These are phyloP conservation scores for Pseudotriccus pelzelni DNA, from an alignment of 2,797 vertebrate genomes.

Conservation along the genomic window DNA sequence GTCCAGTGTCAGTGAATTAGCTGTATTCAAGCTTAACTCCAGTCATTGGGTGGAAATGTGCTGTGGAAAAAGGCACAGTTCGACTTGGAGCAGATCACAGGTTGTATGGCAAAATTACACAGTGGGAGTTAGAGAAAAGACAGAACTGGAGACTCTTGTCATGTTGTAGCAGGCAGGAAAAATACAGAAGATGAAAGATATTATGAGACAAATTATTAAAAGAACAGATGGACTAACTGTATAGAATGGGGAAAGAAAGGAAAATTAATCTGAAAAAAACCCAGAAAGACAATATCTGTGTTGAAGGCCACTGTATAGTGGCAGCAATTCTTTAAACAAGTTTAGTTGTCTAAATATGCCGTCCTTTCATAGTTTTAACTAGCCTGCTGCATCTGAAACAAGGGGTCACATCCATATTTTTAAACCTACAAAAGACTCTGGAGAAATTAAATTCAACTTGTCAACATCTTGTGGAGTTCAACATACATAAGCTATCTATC, in stretches of 20 bases:
- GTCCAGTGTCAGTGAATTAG: rapidly evolving
- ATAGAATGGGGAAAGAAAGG: neutral
- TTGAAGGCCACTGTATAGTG: neutral
- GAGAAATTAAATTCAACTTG: neutral
- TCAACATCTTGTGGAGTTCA: neutral
- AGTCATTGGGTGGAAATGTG: neutral
- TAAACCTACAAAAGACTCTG: neutral
- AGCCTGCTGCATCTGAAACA: neutral
- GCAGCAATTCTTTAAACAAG: neutral
- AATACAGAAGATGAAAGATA: neutral
- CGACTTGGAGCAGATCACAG: neutral
- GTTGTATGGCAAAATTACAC: neutral
- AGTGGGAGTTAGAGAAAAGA: neutral
- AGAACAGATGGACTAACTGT: neutral
- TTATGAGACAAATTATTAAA: neutral
- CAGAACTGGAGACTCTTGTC: neutral
- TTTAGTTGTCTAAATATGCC: neutral
- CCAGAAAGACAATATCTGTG: neutral
- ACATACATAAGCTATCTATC: neutral
- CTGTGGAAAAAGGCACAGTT: neutral
- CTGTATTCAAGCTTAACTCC: neutral
- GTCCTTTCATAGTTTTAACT: neutral
- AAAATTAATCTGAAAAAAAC: neutral
- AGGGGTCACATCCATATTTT: neutral
- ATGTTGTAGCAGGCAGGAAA: neutral